Percentiles rank a stretch among this genome's conserved stretches.
These are phyloP conservation scores for Drosophila sordidula DNA, from an alignment of 2,888 invertebrate species.

Conservation along the genomic window DNA sequence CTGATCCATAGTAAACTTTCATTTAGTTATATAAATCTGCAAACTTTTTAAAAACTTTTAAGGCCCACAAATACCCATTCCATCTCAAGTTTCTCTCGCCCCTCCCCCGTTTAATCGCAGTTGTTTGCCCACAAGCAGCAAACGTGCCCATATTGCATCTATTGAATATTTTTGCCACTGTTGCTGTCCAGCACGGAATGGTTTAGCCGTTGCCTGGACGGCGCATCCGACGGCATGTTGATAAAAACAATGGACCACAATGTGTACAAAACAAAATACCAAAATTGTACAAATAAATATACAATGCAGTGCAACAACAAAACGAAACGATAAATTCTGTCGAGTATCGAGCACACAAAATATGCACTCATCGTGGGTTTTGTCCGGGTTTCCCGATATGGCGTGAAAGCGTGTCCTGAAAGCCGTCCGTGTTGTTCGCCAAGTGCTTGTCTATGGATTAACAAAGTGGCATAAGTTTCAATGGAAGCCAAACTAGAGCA, in stretches of 20 bases:
- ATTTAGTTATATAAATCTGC: not conserved
- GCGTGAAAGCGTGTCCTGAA: slow-evolving; percentile 53
- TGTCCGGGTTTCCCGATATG: slow-evolving; percentile 45
- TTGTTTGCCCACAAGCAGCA: slow-evolving; percentile 23
- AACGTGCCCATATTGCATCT: slow-evolving; percentile 48
- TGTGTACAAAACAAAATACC: slow-evolving; percentile 57
- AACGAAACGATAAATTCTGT: slow-evolving; percentile 55
- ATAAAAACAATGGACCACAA: slow-evolving; percentile 68
- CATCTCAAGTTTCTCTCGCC: not conserved
- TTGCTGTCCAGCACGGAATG: slow-evolving; percentile 33
- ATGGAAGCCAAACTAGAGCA: not conserved
- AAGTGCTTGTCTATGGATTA: slow-evolving; percentile 59
- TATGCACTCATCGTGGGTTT: slow-evolving; percentile 58
- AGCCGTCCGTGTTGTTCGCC: slow-evolving; percentile 41
- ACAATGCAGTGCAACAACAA: slow-evolving; percentile 43
- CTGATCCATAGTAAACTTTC: not conserved
- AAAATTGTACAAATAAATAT: slow-evolving; percentile 59
- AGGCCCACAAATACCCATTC: not conserved
- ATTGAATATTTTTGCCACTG: slow-evolving; percentile 43
- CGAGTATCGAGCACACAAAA: slow-evolving; percentile 52
- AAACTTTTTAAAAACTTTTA: not conserved
- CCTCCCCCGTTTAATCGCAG: slow-evolving; percentile 23
- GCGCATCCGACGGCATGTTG: slow-evolving; percentile 51
- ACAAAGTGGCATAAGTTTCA: slow-evolving; percentile 43
- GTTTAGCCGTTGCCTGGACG: slow-evolving; percentile 8